Base-by-base conservation (phyloP, 1,140 invertebrate species). In the Pinna nobilis region DNA sequence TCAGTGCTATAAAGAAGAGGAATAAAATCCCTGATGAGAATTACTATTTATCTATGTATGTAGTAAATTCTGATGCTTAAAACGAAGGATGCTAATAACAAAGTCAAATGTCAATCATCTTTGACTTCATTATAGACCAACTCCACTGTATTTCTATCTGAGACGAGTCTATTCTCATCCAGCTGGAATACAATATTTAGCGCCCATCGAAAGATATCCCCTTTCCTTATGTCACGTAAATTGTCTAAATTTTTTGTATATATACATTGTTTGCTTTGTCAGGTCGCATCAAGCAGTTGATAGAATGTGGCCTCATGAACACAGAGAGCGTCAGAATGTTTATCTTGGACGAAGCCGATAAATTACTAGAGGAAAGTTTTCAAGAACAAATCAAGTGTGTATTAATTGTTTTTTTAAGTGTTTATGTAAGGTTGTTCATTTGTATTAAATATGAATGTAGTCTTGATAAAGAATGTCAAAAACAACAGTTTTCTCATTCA, bases 311-410 rank as follows among this genome's bases (percentile, higher is more conserved):
- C 9, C 80, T 92, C 28, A 87, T 99, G 49, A 91, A 93, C 76
- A 87, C 93, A 0, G 90, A 92, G 20, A 89, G 92, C 69, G 91
- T 98, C 1, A 90, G 93, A 41, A 86, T 98, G 7, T 92, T 99
- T 81, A 92, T 99, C 13, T 86, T 99, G 4, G 98, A 99, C 91
- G 98, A 99, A 92, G 98, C 96, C 60, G 98, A 99, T 89, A 96
- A 97, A 91, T 90, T 99, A 76, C 92, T 98, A 90, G 94, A 96
- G 70, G 91, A 91, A 1, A 91, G 90, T 78, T 96, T 97, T 88
- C 91, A 93, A 70, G 89, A 91, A 69, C 93, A 95, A 87, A 94
- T 98, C 50, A 94, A 94, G 93, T 94, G 86, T 87, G 87, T 86
- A 60, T 49, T 28, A 74, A 20, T 33, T 32, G 18, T 33, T 75